These are phyloP conservation scores for Onychostoma macrolepis DNA, from an alignment of 2,113 vertebrate species.

Conservation along the genomic window DNA sequence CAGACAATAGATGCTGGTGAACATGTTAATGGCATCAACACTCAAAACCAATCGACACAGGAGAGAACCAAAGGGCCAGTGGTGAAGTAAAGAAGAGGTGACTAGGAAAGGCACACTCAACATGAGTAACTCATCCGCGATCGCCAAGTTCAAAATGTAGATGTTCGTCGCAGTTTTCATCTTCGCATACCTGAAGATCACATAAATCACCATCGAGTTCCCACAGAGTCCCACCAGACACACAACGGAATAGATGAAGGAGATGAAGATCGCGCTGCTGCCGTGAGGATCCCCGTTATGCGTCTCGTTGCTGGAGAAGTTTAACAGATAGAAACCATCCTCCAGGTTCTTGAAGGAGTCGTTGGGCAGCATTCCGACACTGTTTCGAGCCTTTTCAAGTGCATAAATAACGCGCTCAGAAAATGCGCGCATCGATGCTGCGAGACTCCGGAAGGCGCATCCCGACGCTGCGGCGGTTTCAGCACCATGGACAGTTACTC, in stretches of 20 bases:
- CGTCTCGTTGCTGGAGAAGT: conserved; percentile 79
- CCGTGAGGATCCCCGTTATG: conserved; percentile 78
- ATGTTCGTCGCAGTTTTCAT: conserved; percentile 94
- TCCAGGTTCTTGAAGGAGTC: conserved; percentile 61
- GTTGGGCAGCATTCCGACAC: conserved; percentile 67
- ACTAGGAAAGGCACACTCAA: conserved; percentile 90
- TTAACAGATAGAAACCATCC: conserved; percentile 69
- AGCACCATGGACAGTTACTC: conserved; percentile 58
- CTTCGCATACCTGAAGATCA: conserved; percentile 90
- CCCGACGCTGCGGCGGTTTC: conserved; percentile 53
- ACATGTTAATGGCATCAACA: conserved; percentile 93
- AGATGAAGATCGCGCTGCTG: conserved; percentile 89
- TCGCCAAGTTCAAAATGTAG: conserved; percentile 89
- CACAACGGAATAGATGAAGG: conserved; percentile 90
- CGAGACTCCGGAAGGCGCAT: conserved; percentile 46
- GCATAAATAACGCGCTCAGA: conserved; percentile 19
- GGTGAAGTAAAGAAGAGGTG: conserved; percentile 85
- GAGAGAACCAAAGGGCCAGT: conserved; percentile 90
- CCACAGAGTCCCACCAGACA: conserved; percentile 88
- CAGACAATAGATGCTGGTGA: conserved; percentile 91
- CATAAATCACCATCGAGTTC: conserved; percentile 92
- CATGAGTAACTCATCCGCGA: conserved; percentile 90
- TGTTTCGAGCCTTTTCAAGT: neutral
- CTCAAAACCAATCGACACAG: conserved; percentile 89
- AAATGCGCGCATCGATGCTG: conserved; percentile 29